Conservation (phyloP, 2,888 invertebrate genomes). For the Adelognathus sp. region DNA sequence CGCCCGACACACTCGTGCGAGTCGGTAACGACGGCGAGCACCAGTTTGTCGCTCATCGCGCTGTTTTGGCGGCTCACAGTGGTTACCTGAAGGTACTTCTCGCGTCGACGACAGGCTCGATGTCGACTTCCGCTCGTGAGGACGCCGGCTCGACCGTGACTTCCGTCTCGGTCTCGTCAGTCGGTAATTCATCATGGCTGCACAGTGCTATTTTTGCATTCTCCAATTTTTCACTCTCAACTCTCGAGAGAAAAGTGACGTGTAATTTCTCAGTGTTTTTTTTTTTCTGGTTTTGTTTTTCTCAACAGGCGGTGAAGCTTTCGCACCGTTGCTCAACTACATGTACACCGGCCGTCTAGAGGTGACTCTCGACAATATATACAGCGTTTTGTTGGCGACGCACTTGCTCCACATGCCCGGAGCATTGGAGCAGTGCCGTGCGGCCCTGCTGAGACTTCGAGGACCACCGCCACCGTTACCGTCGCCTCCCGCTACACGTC, state of each 20-base stretch:
- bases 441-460: conserved; percentile 83
- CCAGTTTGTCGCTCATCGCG: conserved; percentile 87
- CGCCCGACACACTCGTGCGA: conserved; percentile 86
- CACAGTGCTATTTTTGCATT: not conserved
- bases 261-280: no score
- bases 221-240: not conserved
- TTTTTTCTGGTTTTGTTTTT: no score
- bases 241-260: not conserved
- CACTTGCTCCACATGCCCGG: conserved; percentile 89
- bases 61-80: conserved; percentile 86
- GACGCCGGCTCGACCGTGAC: conserved; percentile 65
- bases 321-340: conserved; percentile 87
- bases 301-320: conserved; percentile 80
- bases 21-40: conserved; percentile 85
- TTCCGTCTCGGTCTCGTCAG: conserved; percentile 77
- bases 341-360: conserved; percentile 90
- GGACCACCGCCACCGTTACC: conserved; percentile 74
- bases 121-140: conserved; percentile 44
- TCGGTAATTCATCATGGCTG: conserved; percentile 72
- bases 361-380: conserved; percentile 87
- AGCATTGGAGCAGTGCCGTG: conserved; percentile 86
- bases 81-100: conserved; percentile 88
- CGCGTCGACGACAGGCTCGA: conserved; percentile 65
- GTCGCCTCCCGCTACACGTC: conserved; percentile 63
- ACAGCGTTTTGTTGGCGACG: conserved; percentile 87